Evolutionary conservation across 2,888 invertebrate genomes (phyloP).

Genomic region (Synergus umbraculus): DNA sequence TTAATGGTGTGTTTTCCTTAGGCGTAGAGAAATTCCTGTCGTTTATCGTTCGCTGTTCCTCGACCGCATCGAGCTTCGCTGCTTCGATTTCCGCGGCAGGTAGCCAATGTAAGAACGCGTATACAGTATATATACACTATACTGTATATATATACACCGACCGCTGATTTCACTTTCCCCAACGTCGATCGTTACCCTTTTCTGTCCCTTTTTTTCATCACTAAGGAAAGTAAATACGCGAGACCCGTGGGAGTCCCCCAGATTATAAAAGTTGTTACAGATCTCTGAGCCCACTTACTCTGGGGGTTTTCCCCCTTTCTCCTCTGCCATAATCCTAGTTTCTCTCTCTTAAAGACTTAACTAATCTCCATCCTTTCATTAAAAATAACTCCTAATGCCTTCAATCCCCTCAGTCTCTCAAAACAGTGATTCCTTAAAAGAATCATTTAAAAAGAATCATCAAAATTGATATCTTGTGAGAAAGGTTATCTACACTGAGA

Average conservation of each 20-base stretch:
- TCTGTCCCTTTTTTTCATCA: constrained; percentile 51
- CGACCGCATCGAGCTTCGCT: constrained; percentile 54
- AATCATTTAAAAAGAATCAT: neutral
- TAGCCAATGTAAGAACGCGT: constrained; percentile 60
- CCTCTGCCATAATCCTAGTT: neutral
- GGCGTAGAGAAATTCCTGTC: constrained; percentile 46
- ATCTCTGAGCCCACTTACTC: neutral
- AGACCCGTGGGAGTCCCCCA: constrained; percentile 41
- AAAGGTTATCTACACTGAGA: neutral
- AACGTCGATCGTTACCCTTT: constrained; percentile 63
- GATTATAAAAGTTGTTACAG: neutral
- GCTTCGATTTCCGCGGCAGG: constrained; percentile 61
- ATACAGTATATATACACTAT: constrained; percentile 41
- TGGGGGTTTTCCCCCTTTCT: neutral
- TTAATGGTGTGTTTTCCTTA: constrained; percentile 49
- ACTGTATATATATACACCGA: constrained; percentile 55
- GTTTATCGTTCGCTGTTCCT: constrained; percentile 28
- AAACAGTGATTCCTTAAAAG: neutral
- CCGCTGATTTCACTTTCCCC: constrained; percentile 73
- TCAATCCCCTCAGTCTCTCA: neutral
- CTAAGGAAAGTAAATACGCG: constrained; percentile 47
- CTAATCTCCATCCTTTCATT: neutral
- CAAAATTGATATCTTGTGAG: neutral
- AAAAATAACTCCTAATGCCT: neutral
- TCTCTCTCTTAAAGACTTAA: neutral